These are phyloP conservation scores for Coelogynopora nodosa DNA, from an alignment of 2,888 invertebrate species.

Conservation along the genomic window DNA sequence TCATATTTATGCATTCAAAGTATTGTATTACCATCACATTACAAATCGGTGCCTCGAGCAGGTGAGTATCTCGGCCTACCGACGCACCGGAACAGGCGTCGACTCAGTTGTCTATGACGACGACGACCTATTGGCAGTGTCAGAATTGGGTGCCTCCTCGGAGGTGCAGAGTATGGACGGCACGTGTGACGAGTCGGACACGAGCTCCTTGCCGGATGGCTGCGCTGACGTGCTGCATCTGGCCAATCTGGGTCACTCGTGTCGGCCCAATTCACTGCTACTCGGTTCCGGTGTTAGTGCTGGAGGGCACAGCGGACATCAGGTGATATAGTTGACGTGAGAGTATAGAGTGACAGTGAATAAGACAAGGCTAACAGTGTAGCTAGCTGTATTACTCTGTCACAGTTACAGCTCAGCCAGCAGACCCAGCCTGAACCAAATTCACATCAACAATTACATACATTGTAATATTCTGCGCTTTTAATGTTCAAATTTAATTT, in stretches of 20 bases:
- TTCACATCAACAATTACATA: too few relatives aligned
- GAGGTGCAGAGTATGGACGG: conserved; percentile 37
- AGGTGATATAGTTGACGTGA: too few relatives aligned
- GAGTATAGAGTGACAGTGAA: too few relatives aligned
- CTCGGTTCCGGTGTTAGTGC: too few relatives aligned
- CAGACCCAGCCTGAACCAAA: too few relatives aligned
- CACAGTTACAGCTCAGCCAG: too few relatives aligned
- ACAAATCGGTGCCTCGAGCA: not conserved
- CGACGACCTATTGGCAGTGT: not conserved
- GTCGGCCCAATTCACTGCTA: conserved; percentile 37
- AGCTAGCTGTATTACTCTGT: too few relatives aligned
- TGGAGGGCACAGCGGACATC: too few relatives aligned
- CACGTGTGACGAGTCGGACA: conserved; percentile 35
- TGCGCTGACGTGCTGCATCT: conserved; percentile 30
- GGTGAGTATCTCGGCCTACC: not conserved
- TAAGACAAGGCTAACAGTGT: too few relatives aligned
- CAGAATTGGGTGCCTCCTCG: not conserved
- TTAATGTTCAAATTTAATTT: too few relatives aligned
- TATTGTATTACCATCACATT: not conserved
- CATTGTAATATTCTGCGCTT: too few relatives aligned
- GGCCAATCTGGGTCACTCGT: conserved; percentile 30
- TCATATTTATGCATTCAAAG: too few relatives aligned
- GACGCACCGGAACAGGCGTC: not conserved
- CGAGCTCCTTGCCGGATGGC: conserved; percentile 37
- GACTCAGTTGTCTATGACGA: not conserved